Percentiles rank a stretch among this genome's conserved stretches.
Conservation (phyloP, 2,888 invertebrate species). For the Trichacis sp. region DNA sequence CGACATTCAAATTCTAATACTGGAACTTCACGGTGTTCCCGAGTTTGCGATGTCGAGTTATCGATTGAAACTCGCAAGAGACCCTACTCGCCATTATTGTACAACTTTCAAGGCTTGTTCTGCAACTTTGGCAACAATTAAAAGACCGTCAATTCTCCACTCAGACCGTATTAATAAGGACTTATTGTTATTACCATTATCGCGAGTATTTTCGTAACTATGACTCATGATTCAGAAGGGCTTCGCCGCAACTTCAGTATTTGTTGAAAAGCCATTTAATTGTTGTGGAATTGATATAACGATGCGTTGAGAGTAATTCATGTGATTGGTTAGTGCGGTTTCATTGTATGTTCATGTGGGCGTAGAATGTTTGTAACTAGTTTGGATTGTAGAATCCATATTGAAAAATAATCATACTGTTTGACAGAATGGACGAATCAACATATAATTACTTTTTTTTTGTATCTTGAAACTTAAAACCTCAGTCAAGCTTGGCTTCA, state of each 20-base stretch:
- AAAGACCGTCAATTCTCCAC: conserved; percentile 21
- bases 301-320: not conserved
- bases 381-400: too few species aligned
- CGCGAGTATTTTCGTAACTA: conserved; percentile 14
- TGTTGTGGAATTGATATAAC: not conserved
- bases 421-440: too few species aligned
- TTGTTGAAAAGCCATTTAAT: conserved; percentile 2
- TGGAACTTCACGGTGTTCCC: conserved; percentile 19
- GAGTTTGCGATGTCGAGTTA: conserved; percentile 19
- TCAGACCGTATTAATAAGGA: conserved; percentile 7
- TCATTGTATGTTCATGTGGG: not conserved
- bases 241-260: not conserved
- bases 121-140: conserved; percentile 24
- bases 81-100: conserved; percentile 23
- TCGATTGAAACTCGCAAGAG: conserved; percentile 21
- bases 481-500: too few species aligned
- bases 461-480: too few species aligned
- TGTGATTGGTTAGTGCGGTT: not conserved
- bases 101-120: conserved; percentile 24
- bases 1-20: conserved; percentile 15
- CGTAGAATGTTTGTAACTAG: too few species aligned
- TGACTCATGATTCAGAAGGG: not conserved
- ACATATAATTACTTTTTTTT: too few species aligned
- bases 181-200: conserved; percentile 13
- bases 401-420: too few species aligned